phyloP scores from a whole-genome alignment of 2,888 invertebrate species.

The Aromia moschata region DNA sequence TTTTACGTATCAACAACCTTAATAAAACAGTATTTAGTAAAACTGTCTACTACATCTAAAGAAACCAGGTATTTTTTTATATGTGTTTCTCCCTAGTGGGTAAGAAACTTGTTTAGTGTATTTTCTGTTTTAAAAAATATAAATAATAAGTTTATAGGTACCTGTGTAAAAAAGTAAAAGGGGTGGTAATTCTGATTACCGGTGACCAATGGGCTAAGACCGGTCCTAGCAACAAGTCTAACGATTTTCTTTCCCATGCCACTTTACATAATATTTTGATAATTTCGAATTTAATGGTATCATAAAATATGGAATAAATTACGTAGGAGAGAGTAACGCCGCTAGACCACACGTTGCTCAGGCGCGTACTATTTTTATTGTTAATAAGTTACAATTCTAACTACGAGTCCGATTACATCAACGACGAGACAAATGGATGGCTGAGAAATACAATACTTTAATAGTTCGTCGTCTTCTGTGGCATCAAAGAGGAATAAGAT shows the following conservation, averaged over 20 bases:
- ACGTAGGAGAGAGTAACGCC: background rate
- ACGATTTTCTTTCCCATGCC: conserved; percentile 11
- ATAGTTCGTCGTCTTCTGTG: background rate
- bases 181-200: too few species aligned
- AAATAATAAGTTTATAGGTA: too few species aligned
- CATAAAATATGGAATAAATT: conserved; percentile 7
- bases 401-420: background rate
- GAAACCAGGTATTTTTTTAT: too few species aligned
- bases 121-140: too few species aligned
- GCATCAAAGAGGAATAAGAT: too few species aligned
- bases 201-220: too few species aligned
- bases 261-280: conserved; percentile 10
- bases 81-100: too few species aligned
- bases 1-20: too few species aligned
- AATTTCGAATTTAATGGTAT: background rate
- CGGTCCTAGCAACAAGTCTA: background rate
- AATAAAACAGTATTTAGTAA: too few species aligned
- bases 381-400: conserved; percentile 7
- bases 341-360: background rate
- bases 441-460: conserved; percentile 8
- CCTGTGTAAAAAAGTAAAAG: too few species aligned
- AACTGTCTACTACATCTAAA: too few species aligned
- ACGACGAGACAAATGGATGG: background rate
- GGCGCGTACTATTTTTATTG: background rate
- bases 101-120: too few species aligned